Evolutionary conservation across 1,140 invertebrate genomes (phyloP).

Genomic region (Laupala kohalensis): DNA sequence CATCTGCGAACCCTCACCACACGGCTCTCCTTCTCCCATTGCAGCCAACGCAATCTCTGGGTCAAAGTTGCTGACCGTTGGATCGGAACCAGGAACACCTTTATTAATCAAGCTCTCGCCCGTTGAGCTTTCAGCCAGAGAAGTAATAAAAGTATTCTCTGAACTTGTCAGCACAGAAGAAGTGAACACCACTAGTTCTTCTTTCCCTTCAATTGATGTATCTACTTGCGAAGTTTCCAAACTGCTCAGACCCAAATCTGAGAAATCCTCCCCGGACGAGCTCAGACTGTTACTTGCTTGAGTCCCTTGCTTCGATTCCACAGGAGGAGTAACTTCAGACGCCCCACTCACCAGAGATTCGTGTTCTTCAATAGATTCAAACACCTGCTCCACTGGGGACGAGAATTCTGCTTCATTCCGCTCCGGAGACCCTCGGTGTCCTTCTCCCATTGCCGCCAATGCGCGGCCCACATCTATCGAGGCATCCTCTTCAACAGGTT

Average conservation of each 20-base stretch:
- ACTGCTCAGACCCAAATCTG: background rate
- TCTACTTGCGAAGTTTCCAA: background rate
- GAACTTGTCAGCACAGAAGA: background rate
- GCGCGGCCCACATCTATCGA: constrained; percentile 3
- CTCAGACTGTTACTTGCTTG: background rate
- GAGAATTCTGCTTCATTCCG: no score
- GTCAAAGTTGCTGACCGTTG: background rate
- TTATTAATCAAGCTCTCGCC: background rate
- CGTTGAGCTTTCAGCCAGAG: background rate
- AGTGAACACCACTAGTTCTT: background rate
- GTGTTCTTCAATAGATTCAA: no score
- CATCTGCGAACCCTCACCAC: background rate
- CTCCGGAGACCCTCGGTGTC: background rate
- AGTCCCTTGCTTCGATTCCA: background rate
- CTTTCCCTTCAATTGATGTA: background rate
- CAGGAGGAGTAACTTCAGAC: no score
- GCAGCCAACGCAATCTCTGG: constrained; percentile 10
- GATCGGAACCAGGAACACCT: background rate
- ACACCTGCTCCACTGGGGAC: no score
- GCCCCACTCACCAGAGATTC: no score
- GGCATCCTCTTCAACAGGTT: background rate
- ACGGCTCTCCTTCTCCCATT: constrained; percentile 7
- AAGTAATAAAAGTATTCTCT: background rate
- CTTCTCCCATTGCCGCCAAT: constrained; percentile 6
- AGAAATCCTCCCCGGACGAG: background rate